Conservation (phyloP, 2,113 vertebrate genomes). For the Ivindomyrus marchei region DNA sequence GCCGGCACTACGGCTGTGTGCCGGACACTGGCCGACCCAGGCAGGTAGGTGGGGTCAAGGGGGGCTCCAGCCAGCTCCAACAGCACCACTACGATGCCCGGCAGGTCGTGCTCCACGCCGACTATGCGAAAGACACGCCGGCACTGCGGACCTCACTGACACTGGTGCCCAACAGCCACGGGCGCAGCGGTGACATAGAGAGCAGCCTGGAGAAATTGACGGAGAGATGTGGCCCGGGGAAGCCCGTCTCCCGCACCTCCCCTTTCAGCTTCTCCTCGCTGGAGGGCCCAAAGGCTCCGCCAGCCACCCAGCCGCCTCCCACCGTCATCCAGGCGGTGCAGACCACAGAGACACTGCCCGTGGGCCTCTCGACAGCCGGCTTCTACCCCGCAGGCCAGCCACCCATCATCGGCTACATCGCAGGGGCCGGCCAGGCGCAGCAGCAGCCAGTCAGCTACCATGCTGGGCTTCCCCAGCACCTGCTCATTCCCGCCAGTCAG, state of each 20-base stretch:
- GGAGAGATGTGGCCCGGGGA: slow-evolving; percentile 76
- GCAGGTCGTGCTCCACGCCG: slow-evolving; percentile 81
- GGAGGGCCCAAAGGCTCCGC: slow-evolving; percentile 67
- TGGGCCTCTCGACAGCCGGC: slow-evolving; percentile 68
- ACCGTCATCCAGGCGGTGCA: slow-evolving; percentile 86
- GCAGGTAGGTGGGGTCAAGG: slow-evolving; percentile 30
- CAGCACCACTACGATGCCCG: slow-evolving; percentile 79
- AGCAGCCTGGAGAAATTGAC: slow-evolving; percentile 66
- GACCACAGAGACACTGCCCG: slow-evolving; percentile 73
- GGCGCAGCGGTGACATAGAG: slow-evolving; percentile 69
- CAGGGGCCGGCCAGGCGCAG: slow-evolving; percentile 48
- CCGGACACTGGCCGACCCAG: slow-evolving; percentile 38
- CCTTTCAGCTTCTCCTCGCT: slow-evolving; percentile 57
- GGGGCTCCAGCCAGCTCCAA: slow-evolving; percentile 53
- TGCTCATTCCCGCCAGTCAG: slow-evolving; percentile 88
- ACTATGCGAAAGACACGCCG: slow-evolving; percentile 72
- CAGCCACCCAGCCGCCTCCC: slow-evolving; percentile 70
- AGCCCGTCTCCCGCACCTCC: slow-evolving; percentile 69
- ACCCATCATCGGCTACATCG: slow-evolving; percentile 90
- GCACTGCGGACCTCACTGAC: slow-evolving; percentile 85
- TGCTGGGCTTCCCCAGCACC: slow-evolving; percentile 80
- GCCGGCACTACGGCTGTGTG: slow-evolving; percentile 56
- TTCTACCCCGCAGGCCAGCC: slow-evolving; percentile 84
- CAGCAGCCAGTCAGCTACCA: slow-evolving; percentile 71
- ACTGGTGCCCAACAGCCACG: slow-evolving; percentile 79